Conservation (phyloP, 2,113 vertebrate genomes). For the Malurus elegans region DNA sequence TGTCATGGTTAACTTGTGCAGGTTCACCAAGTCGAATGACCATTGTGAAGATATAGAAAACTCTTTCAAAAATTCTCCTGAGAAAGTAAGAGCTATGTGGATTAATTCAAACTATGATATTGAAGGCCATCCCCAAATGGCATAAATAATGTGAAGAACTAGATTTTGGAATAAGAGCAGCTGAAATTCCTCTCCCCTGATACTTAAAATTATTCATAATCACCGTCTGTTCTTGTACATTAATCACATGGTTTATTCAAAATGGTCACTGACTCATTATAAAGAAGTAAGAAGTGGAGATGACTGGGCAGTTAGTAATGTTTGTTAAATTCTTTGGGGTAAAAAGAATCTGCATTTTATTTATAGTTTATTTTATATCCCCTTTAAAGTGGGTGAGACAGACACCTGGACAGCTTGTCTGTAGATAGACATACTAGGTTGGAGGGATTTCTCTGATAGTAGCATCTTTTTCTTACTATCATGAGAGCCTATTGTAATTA, state of each 20-base stretch:
- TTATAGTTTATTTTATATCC: neutral
- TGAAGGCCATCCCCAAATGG: neutral
- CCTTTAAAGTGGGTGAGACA: neutral
- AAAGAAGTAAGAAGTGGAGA: conserved; percentile 10
- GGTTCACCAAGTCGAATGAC: conserved; percentile 22
- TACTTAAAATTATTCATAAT: neutral
- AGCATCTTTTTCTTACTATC: neutral
- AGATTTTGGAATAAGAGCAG: neutral
- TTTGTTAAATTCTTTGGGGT: conserved; percentile 12
- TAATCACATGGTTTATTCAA: neutral
- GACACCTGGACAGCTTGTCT: neutral
- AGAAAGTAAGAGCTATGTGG: conserved; percentile 71
- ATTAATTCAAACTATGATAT: neutral
- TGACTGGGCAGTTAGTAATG: neutral
- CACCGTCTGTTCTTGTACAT: neutral
- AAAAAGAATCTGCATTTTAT: conserved; percentile 29
- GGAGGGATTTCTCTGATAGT: neutral
- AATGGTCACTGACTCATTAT: neutral
- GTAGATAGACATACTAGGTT: neutral
- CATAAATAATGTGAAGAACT: neutral
- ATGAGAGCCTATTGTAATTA: neutral
- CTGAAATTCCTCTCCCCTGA: neutral
- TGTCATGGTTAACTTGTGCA: conserved; percentile 74
- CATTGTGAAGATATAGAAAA: conserved; percentile 76
- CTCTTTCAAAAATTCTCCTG: conserved; percentile 56